phyloP scores from a whole-genome alignment of 2,888 invertebrate species.

The Xylota sylvarum region DNA sequence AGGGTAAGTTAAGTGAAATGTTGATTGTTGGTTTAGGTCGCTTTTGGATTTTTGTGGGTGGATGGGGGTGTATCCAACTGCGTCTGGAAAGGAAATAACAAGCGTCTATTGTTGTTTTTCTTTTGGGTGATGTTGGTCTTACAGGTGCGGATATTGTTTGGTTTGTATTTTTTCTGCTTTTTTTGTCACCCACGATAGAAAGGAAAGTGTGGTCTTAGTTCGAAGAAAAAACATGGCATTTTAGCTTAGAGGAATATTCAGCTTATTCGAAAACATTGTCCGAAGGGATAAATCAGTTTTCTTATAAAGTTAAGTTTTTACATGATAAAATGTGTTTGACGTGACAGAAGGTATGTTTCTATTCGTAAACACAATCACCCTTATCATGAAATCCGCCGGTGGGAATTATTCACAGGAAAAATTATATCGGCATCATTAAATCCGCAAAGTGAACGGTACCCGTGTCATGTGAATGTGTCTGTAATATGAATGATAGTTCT shows the following conservation, averaged over 20 bases:
- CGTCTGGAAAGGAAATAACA: conserved; percentile 54
- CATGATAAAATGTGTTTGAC: neutral
- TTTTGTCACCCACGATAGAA: neutral
- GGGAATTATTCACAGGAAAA: too few relatives aligned
- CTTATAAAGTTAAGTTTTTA: neutral
- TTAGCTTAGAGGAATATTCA: neutral
- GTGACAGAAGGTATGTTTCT: neutral
- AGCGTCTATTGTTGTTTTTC: conserved; percentile 60
- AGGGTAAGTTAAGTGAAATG: conserved; percentile 76
- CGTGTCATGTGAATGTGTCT: too few relatives aligned
- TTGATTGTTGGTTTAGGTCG: conserved; percentile 75
- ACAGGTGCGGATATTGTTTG: conserved; percentile 61
- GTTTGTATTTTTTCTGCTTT: neutral
- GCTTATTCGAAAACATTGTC: neutral
- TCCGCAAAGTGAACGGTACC: too few relatives aligned
- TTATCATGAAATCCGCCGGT: too few relatives aligned
- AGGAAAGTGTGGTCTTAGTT: neutral
- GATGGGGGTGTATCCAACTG: conserved; percentile 17
- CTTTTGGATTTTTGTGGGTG: conserved; percentile 31
- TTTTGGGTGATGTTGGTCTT: conserved; percentile 27
- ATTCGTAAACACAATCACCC: too few relatives aligned
- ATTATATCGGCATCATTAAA: too few relatives aligned
- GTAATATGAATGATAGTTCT: too few relatives aligned
- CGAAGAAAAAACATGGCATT: neutral
- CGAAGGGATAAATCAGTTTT: neutral